Evolutionary conservation across 2,888 invertebrate species (phyloP).

Genomic region (Orthosia gracilis): DNA sequence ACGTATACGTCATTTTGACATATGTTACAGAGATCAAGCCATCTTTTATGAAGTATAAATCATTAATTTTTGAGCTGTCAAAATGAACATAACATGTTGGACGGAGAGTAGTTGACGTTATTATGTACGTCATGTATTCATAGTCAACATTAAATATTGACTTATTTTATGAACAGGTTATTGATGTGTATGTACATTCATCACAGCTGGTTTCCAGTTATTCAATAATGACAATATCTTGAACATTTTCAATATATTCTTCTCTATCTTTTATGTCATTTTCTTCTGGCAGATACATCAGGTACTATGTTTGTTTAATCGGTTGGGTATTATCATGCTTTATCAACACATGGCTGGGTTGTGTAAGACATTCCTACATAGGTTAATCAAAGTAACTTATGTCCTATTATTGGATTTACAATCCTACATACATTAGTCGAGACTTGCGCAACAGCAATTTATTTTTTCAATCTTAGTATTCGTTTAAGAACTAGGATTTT

Average conservation of each 20-base stretch:
- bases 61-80: no score
- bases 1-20: no score
- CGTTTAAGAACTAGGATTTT: background rate
- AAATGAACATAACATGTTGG: no score
- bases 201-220: conserved; percentile 14
- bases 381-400: conserved; percentile 4
- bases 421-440: background rate
- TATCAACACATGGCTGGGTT: background rate
- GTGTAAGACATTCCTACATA: background rate
- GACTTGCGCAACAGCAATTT: background rate
- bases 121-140: background rate
- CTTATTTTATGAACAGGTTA: background rate
- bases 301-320: conserved; percentile 14
- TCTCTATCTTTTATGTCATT: background rate
- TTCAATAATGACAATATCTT: conserved; percentile 3
- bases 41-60: no score
- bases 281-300: conserved; percentile 3
- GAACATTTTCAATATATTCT: conserved; percentile 9
- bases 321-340: background rate
- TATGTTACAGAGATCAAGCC: no score
- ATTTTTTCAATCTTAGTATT: background rate
- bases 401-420: background rate
- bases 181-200: background rate
- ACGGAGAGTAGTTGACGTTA: background rate
- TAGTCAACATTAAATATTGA: conserved; percentile 19